phyloP scores from a whole-genome alignment of 2,888 invertebrate genomes.

The Koerneria pararmatus region DNA sequence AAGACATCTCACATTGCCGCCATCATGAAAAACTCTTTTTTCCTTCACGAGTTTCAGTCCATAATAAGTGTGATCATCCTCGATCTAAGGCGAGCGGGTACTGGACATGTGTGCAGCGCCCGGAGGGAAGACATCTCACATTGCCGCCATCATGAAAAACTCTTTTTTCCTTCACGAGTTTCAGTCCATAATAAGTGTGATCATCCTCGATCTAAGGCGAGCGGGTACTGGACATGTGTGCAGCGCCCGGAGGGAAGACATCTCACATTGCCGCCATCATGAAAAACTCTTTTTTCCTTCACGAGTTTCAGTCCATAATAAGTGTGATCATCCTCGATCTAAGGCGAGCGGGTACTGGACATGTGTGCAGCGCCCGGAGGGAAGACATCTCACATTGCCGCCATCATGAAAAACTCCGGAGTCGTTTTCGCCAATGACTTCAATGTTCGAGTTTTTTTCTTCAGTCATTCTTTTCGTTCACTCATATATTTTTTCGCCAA shows the following conservation, averaged over 20 bases:
- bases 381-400: constrained; percentile 92
- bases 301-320: too few species aligned
- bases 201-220: too few species aligned
- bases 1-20: constrained; percentile 95
- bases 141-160: constrained; percentile 86
- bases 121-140: constrained; percentile 96
- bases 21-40: constrained; percentile 84
- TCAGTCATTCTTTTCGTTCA: too few species aligned
- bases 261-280: constrained; percentile 93
- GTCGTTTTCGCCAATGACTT: constrained; percentile 91
- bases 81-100: constrained; percentile 70
- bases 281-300: too few species aligned
- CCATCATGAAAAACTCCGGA: constrained; percentile 90
- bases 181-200: too few species aligned
- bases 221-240: constrained; percentile 85
- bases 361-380: constrained; percentile 98
- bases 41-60: too few species aligned
- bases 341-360: constrained; percentile 74
- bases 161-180: too few species aligned
- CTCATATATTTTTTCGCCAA: too few species aligned
- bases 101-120: constrained; percentile 97
- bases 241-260: constrained; percentile 97
- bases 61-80: too few species aligned
- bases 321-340: too few species aligned
- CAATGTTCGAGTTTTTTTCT: too few species aligned